Percentiles rank a stretch among this genome's conserved stretches.
Conservation (phyloP, 2,113 vertebrate species). For the Strix uralensis region DNA sequence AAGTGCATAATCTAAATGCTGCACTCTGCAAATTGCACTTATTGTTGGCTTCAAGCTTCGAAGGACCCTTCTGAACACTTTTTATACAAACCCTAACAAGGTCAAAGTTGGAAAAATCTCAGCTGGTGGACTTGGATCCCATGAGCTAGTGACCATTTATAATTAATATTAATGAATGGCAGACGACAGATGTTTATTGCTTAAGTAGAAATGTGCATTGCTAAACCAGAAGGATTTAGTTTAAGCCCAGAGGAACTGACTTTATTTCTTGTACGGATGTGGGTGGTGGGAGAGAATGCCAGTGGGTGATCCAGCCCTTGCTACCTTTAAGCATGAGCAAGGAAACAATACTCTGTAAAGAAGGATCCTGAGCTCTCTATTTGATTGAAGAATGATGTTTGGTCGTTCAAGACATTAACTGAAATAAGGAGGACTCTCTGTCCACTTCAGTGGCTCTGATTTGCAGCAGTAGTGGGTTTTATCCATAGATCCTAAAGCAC, state of each 20-base stretch:
- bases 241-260: conserved; percentile 56
- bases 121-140: conserved; percentile 77
- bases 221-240: conserved; percentile 65
- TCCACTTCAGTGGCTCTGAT: neutral
- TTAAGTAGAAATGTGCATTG: conserved; percentile 71
- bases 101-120: conserved; percentile 78
- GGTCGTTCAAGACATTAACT: neutral
- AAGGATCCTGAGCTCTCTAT: neutral
- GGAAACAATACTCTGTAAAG: neutral
- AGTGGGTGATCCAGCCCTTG: conserved; percentile 4
- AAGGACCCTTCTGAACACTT: conserved; percentile 67
- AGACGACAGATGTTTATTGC: conserved; percentile 80
- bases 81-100: conserved; percentile 75
- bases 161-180: conserved; percentile 83
- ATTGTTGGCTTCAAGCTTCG: conserved; percentile 49
- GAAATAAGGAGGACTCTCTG: neutral
- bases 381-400: neutral
- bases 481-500: neutral
- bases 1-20: conserved; percentile 60
- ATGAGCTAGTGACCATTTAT: conserved; percentile 70
- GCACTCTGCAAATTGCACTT: conserved; percentile 56
- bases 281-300: neutral
- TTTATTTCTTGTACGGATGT: conserved; percentile 45
- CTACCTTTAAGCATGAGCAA: conserved; percentile 14
- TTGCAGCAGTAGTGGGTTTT: neutral